These are phyloP conservation scores for Scolopax mira DNA, from an alignment of 2,113 vertebrate species.

Conservation along the genomic window DNA sequence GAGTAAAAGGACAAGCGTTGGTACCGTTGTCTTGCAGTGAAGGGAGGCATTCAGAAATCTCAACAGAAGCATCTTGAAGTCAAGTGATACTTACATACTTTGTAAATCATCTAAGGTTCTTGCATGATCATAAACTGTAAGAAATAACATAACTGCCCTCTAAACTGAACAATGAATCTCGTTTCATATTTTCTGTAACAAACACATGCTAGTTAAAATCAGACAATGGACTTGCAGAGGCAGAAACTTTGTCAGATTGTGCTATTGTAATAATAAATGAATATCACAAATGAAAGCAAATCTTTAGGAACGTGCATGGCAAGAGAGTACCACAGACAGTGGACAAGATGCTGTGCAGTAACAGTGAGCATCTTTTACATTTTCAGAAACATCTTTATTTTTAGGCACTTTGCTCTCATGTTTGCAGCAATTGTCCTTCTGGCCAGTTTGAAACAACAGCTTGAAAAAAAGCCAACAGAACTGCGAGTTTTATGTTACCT, in stretches of 20 bases:
- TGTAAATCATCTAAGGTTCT: neutral
- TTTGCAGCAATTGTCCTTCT: neutral
- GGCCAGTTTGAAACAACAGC: neutral
- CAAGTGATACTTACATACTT: neutral
- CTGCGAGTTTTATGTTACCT: neutral
- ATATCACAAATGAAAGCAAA: neutral
- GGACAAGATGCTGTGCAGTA: neutral
- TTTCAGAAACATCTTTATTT: neutral
- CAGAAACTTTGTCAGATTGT: neutral
- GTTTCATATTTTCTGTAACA: neutral
- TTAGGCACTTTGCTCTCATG: conserved; percentile 22
- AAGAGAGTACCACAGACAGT: neutral
- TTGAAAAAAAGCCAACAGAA: neutral
- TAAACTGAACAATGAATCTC: neutral
- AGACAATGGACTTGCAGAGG: neutral
- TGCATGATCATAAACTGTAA: neutral
- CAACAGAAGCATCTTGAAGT: neutral
- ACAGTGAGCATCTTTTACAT: neutral
- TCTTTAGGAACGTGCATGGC: neutral
- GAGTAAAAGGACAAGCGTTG: neutral
- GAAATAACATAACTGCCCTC: neutral
- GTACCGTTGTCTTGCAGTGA: neutral
- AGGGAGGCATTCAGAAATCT: neutral
- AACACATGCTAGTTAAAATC: neutral
- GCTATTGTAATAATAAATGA: neutral